Percentiles rank a stretch among this genome's conserved stretches.
These are phyloP conservation scores for Ormyrus thymus DNA, from an alignment of 2,888 invertebrate species.

Conservation along the genomic window DNA sequence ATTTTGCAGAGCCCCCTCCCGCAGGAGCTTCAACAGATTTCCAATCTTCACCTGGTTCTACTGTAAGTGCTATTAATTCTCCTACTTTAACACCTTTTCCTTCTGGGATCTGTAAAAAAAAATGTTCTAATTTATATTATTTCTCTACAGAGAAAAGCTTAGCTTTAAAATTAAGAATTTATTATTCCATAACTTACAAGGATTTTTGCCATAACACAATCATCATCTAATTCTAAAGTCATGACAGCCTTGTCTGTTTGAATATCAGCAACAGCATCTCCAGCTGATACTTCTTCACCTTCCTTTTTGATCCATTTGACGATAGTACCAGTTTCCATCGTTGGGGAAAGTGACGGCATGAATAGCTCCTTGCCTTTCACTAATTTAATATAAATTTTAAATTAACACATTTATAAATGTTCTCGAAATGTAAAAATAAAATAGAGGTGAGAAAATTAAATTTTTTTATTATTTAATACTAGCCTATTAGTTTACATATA, in stretches of 20 bases:
- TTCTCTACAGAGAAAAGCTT: no score
- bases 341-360: constrained; percentile 81
- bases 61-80: constrained; percentile 79
- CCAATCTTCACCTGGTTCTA: constrained; percentile 81
- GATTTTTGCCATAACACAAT: constrained; percentile 80
- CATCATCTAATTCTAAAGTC: constrained; percentile 79
- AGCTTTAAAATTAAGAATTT: no score
- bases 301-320: constrained; percentile 79
- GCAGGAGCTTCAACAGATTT: constrained; percentile 75
- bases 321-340: constrained; percentile 80
- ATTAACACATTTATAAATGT: no score
- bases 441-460: no score
- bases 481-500: no score
- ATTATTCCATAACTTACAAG: constrained; percentile 71
- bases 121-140: no score
- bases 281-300: constrained; percentile 77
- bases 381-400: constrained; percentile 49
- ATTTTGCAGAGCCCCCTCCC: constrained; percentile 49
- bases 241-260: constrained; percentile 82
- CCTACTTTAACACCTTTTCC: constrained; percentile 78
- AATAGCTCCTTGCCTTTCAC: constrained; percentile 73
- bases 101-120: constrained; percentile 73
- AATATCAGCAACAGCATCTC: constrained; percentile 81
- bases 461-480: no score
- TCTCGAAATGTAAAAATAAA: no score